Evolutionary conservation across 2,888 invertebrate species (phyloP).

Genomic region (Noctuana brunneofusca): DNA sequence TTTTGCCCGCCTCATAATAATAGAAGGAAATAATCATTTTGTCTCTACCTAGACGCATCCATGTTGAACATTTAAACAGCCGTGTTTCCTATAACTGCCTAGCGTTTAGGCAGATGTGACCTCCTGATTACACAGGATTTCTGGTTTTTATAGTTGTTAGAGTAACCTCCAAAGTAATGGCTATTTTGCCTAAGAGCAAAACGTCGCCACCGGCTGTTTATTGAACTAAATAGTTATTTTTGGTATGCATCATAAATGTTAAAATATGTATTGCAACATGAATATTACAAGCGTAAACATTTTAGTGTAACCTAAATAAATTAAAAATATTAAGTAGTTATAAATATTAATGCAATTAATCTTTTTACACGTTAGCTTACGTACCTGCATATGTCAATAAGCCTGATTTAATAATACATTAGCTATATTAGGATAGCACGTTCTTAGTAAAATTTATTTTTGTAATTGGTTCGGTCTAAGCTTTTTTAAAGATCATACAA

Average conservation of each 20-base stretch:
- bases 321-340: neutral
- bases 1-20: slow-evolving; percentile 15
- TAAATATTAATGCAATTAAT: neutral
- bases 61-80: slow-evolving; percentile 18
- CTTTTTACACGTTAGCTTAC: neutral
- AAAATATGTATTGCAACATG: neutral
- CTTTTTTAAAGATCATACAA: too few species aligned
- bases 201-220: slow-evolving; percentile 5
- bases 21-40: slow-evolving; percentile 17
- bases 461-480: too few species aligned
- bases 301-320: too few species aligned
- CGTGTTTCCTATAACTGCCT: slow-evolving; percentile 29
- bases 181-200: neutral
- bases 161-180: slow-evolving; percentile 22
- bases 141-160: slow-evolving; percentile 18
- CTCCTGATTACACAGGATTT: slow-evolving; percentile 24
- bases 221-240: neutral
- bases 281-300: neutral
- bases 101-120: slow-evolving; percentile 19
- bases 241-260: neutral
- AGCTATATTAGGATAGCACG: too few species aligned
- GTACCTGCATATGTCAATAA: too few species aligned
- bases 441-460: too few species aligned
- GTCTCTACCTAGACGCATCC: slow-evolving; percentile 15
- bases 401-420: too few species aligned